A percentile compares a stretch with the other conserved stretches of the same genome.
These are phyloP conservation scores for Sebastes glaucus DNA, from an alignment of 2,797 vertebrate species.

Conservation along the genomic window DNA sequence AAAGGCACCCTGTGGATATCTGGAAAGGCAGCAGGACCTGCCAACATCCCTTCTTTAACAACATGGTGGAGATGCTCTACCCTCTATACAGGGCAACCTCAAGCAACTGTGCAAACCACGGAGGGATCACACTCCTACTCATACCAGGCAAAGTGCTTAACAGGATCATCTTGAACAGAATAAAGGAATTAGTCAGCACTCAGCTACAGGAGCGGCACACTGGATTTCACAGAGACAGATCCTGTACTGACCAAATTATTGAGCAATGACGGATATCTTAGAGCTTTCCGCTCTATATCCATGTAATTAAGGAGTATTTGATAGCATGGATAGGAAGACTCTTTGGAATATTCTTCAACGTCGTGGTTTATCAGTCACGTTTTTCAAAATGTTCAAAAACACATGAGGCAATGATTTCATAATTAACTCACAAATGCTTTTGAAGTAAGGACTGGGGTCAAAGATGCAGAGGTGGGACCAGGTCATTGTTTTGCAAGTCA, in stretches of 20 bases:
- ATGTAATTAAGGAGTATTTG: neutral
- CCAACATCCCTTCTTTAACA: neutral
- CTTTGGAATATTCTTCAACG: neutral
- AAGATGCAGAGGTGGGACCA: too few species aligned
- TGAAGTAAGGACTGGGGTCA: neutral
- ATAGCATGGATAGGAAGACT: neutral
- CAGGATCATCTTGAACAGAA: constrained; percentile 37
- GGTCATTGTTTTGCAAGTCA: too few species aligned
- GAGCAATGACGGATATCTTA: neutral
- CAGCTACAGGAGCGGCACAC: neutral
- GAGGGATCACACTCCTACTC: neutral
- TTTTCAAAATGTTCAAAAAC: neutral
- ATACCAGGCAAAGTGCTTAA: constrained; percentile 25
- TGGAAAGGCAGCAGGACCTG: neutral
- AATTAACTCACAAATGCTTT: neutral
- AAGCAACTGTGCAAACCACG: neutral
- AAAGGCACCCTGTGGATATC: neutral
- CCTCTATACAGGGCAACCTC: neutral
- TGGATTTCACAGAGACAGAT: constrained; percentile 1
- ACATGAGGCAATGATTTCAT: neutral
- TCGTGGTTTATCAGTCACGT: neutral
- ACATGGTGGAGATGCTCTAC: neutral
- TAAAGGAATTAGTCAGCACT: constrained; percentile 45
- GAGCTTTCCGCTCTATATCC: neutral
- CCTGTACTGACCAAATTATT: neutral